phyloP scores from a whole-genome alignment of 1,140 invertebrate species.

The Eufriesea mexicana region DNA sequence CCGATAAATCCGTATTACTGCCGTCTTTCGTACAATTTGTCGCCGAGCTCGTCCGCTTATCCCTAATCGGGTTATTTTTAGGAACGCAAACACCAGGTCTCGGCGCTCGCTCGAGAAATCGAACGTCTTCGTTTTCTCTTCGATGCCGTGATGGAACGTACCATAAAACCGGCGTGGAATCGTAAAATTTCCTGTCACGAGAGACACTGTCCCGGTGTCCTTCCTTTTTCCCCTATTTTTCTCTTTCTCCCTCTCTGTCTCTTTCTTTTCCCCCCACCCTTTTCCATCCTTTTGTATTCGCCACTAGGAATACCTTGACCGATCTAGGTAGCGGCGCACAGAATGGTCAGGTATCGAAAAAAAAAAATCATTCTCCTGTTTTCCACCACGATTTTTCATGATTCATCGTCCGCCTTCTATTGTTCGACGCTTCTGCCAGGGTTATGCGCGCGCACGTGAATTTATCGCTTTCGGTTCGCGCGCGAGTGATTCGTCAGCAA shows the following conservation, averaged over 20 bases:
- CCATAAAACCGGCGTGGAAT: slow-evolving; percentile 20
- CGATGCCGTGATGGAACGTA: not conserved
- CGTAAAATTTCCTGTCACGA: slow-evolving; percentile 26
- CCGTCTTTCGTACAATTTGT: not conserved
- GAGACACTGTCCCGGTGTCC: slow-evolving; percentile 4
- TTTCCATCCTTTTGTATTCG: slow-evolving; percentile 9
- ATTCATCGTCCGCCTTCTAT: slow-evolving; percentile 21
- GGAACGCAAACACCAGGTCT: no score
- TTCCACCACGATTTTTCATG: slow-evolving; percentile 30
- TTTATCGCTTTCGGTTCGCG: slow-evolving; percentile 8
- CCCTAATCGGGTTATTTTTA: not conserved
- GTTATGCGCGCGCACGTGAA: not conserved
- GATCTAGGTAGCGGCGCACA: slow-evolving; percentile 11
- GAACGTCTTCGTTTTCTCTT: not conserved
- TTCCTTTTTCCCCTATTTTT: not conserved
- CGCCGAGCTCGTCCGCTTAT: not conserved
- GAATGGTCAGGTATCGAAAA: not conserved
- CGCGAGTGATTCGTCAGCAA: slow-evolving; percentile 18
- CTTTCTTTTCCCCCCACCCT: not conserved
- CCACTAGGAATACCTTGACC: slow-evolving; percentile 1
- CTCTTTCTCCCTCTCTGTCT: not conserved
- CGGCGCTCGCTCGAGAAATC: not conserved
- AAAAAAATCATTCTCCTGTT: not conserved
- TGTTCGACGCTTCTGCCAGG: not conserved
- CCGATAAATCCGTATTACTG: not conserved